Evolutionary conservation across 2,888 invertebrate genomes (phyloP).

Genomic region (Mimumesa dahlbomi): DNA sequence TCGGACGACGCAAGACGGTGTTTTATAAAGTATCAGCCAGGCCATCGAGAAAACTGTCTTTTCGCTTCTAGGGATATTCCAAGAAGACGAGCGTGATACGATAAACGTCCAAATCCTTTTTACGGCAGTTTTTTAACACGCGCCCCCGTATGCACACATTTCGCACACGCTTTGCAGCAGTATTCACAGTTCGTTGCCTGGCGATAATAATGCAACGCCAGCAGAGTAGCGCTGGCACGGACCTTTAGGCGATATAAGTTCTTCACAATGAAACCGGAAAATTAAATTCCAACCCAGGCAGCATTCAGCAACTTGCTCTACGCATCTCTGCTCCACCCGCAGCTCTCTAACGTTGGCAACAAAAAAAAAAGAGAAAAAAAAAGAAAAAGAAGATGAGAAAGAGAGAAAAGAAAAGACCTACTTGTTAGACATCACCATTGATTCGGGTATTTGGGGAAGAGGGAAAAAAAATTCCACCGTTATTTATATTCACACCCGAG

Average conservation of each 20-base stretch:
- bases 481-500: too few relatives aligned
- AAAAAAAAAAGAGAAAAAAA: not conserved
- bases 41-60: not conserved
- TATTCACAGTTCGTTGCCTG: conserved; percentile 36
- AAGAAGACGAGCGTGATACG: not conserved
- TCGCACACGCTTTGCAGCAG: conserved; percentile 1
- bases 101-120: conserved; percentile 6
- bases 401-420: conserved; percentile 22
- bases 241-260: conserved; percentile 62
- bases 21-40: not conserved
- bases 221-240: conserved; percentile 8
- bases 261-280: conserved; percentile 71
- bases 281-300: conserved; percentile 66
- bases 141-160: conserved; percentile 4
- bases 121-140: conserved; percentile 8
- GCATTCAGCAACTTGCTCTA: conserved; percentile 45
- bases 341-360: not conserved
- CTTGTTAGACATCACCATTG: conserved; percentile 35
- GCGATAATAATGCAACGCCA: conserved; percentile 38
- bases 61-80: not conserved
- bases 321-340: conserved; percentile 41
- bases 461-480: too few relatives aligned
- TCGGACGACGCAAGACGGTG: not conserved
- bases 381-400: not conserved
- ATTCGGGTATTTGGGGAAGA: conserved; percentile 15